Base-by-base conservation (phyloP, 2,113 vertebrate genomes). In the Trichechus manatus region DNA sequence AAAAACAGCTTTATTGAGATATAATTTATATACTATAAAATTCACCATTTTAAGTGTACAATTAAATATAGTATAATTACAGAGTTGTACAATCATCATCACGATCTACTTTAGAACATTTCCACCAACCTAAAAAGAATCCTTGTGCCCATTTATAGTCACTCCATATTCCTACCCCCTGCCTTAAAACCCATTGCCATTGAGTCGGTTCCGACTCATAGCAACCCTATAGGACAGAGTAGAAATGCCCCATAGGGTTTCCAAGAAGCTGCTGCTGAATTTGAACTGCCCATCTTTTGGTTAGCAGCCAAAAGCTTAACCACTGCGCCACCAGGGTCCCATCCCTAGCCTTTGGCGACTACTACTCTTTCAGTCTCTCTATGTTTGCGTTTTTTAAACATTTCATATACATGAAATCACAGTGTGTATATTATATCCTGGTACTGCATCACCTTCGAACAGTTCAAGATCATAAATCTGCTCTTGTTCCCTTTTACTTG, bases 21-120 rank as follows among this genome's bases (percentile, higher is more conserved):
- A 85, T 56, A 80, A 96, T 66, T 72, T 87, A 33, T 25, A 27
- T 70, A 42, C 22, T 74, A 81, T 66, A 66, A 95, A 91, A 84
- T 83, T 59, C 9, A 66, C 61, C 61, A 13, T 14, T 36, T 68
- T 74, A 78, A 93, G 20, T 86, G 3, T 42, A 91, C 33, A 36
- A n/a, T 2, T 61, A 56, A 95, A 84, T 91, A 89, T 59, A 86
- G 33, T 63, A 56, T 68, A 79, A 44, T 91, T 79, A 61, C 9
- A 89, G 15, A 61, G 42, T 82, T 50, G 13, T 81, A 33, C 19
- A 70, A 39, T 4, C 70, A 91, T 88, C 42, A 50, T 25, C 61
- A 39, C 39, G 15, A 11, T 87, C 39, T 82, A 70, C 53, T 85
- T 87, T 74, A 79, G 53, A 87, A 29, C 42, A 56, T 56, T 80